A percentile compares a stretch with the other conserved stretches of the same genome.
These are phyloP conservation scores for Siderastrea siderea DNA, from an alignment of 92 coral and sea anemone genomes.

Conservation along the genomic window DNA sequence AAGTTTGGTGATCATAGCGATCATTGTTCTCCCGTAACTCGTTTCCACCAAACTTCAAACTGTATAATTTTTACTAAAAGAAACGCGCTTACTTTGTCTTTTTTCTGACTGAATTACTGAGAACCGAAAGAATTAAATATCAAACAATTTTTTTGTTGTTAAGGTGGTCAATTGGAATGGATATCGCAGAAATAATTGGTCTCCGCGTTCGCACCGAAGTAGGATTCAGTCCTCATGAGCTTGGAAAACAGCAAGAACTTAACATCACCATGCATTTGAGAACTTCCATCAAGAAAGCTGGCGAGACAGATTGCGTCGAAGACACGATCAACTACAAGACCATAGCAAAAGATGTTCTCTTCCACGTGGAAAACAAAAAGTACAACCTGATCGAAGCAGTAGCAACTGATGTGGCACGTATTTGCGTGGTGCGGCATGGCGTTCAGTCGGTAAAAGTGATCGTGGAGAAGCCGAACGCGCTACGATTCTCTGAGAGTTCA, in stretches of 20 bases:
- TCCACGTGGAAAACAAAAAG: constrained; percentile 76
- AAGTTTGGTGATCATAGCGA: no score
- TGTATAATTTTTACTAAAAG: no score
- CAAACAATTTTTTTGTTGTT: no score
- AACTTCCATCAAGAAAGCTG: constrained; percentile 55
- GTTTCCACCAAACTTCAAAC: no score
- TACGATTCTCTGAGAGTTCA: constrained; percentile 69
- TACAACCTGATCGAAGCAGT: constrained; percentile 80
- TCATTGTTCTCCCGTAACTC: no score
- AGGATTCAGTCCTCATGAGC: constrained; percentile 74
- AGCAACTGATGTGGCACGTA: constrained; percentile 83
- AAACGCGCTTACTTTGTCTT: no score
- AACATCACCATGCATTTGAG: constrained; percentile 47
- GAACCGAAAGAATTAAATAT: no score
- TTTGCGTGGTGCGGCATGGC: constrained; percentile 70
- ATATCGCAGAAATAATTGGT: constrained; percentile 47
- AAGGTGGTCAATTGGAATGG: constrained; percentile 44
- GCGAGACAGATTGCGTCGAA: constrained; percentile 67
- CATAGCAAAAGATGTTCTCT: constrained; percentile 63
- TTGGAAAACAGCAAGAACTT: constrained; percentile 76
- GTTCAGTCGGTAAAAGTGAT: constrained; percentile 68
- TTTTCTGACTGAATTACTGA: not conserved
- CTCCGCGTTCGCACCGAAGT: constrained; percentile 78
- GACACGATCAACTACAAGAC: constrained; percentile 68
- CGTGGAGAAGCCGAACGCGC: constrained; percentile 67